A percentile compares a stretch with the other conserved stretches of the same genome.
These are phyloP conservation scores for Phyllotis vaccarum DNA, from an alignment of 2,797 vertebrate genomes.

Conservation along the genomic window DNA sequence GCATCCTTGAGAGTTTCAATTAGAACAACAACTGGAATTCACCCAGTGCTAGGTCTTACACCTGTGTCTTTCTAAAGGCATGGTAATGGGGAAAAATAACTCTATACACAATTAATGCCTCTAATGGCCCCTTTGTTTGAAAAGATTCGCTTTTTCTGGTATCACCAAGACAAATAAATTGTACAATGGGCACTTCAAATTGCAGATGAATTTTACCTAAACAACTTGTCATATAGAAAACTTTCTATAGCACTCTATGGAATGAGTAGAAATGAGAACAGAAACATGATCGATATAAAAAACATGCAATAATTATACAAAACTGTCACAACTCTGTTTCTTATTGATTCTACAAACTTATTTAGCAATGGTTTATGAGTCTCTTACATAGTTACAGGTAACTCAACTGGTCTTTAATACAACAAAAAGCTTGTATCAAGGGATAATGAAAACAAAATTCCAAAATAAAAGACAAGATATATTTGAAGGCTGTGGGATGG, in stretches of 20 bases:
- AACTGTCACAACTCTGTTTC: background rate
- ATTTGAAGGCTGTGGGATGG: background rate
- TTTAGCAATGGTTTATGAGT: conserved; percentile 11
- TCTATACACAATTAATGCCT: conserved; percentile 1
- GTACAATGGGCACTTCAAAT: conserved; percentile 42
- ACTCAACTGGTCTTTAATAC: conserved; percentile 41
- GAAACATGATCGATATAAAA: background rate
- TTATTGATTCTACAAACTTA: conserved; percentile 19
- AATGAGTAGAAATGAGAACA: conserved; percentile 37
- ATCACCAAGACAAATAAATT: conserved; percentile 30
- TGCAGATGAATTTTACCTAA: conserved; percentile 26
- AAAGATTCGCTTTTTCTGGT: conserved; percentile 61
- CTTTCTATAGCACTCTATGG: background rate
- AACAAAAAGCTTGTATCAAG: conserved; percentile 41
- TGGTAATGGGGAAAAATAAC: conserved; percentile 43
- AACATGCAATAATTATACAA: background rate
- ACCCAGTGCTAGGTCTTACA: conserved; percentile 16
- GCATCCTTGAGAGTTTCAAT: conserved; percentile 40
- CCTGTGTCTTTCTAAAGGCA: conserved; percentile 42
- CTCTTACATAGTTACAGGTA: conserved; percentile 23
- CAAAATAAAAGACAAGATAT: conserved; percentile 29
- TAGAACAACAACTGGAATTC: conserved; percentile 47
- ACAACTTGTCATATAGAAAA: background rate
- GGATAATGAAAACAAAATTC: conserved; percentile 50
- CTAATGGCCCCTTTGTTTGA: conserved; percentile 24